Evolutionary conservation across 2,888 invertebrate species (phyloP).

Genomic region (Phymatocera aterrima): DNA sequence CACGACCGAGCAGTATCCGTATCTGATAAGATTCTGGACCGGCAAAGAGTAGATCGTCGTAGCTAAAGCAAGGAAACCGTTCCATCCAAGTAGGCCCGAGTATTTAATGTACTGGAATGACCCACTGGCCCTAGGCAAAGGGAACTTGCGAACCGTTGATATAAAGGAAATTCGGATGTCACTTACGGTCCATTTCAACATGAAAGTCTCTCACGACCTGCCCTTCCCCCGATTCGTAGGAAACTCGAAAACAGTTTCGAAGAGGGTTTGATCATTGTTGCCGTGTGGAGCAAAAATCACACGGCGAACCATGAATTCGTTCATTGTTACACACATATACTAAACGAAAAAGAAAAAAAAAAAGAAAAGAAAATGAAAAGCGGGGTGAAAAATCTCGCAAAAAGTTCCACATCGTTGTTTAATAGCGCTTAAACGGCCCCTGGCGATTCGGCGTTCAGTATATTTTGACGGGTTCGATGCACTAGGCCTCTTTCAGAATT

Average conservation of each 20-base stretch:
- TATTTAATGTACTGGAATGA: conserved; percentile 45
- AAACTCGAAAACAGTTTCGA: conserved; percentile 17
- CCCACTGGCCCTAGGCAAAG: conserved; percentile 34
- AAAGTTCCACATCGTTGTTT: not conserved
- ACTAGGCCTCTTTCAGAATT: not conserved
- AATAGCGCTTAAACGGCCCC: not conserved
- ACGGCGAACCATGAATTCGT: not conserved
- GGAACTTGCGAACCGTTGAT: conserved; percentile 27
- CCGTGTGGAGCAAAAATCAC: not conserved
- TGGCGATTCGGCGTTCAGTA: not conserved
- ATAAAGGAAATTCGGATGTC: conserved; percentile 40
- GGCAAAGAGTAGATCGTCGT: conserved; percentile 40
- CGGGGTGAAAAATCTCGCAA: not conserved
- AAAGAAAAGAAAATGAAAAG: not conserved
- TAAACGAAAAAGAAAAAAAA: not conserved
- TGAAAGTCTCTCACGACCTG: not conserved
- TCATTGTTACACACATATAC: not conserved
- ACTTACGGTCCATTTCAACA: conserved; percentile 33
- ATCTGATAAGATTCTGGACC: conserved; percentile 41
- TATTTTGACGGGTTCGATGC: conserved; percentile 26
- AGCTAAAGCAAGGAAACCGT: conserved; percentile 36
- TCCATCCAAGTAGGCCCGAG: conserved; percentile 38
- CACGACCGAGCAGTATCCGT: conserved; percentile 17
- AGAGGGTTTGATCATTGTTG: not conserved
- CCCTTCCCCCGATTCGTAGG: not conserved